Evolutionary conservation across 2,888 invertebrate species (phyloP).

Genomic region (Torymus texanus): DNA sequence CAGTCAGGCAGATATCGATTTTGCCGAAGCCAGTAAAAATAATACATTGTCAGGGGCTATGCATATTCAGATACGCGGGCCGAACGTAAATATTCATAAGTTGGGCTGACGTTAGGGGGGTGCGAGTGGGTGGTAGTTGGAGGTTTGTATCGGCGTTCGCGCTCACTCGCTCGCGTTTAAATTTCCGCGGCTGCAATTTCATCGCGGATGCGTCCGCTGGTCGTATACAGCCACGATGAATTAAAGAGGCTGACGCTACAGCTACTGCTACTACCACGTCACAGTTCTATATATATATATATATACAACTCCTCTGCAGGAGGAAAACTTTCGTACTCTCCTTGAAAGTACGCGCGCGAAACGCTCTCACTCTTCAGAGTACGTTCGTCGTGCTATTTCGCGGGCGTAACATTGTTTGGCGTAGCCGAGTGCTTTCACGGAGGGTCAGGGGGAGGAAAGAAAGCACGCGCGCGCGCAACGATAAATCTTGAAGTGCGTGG

Average conservation of each 20-base stretch:
- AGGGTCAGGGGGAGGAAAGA: conserved; percentile 13
- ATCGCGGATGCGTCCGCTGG: conserved; percentile 8
- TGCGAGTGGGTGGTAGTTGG: background rate
- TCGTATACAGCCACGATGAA: background rate
- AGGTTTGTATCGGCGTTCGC: conserved; percentile 12
- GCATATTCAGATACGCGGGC: conserved; percentile 64
- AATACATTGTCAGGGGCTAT: conserved; percentile 67
- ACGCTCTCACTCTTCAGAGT: background rate
- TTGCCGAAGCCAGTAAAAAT: conserved; percentile 68
- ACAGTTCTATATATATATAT: too few species aligned
- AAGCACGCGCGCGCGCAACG: conserved; percentile 10
- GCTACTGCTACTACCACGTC: too few species aligned
- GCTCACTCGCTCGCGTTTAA: too few species aligned
- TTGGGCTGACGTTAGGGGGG: conserved; percentile 41
- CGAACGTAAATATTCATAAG: conserved; percentile 73
- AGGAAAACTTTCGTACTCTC: conserved; percentile 16
- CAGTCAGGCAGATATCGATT: conserved; percentile 66
- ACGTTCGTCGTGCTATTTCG: conserved; percentile 8
- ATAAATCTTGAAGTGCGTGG: conserved; percentile 47
- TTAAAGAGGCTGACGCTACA: conserved; percentile 2
- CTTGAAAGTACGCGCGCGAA: conserved; percentile 25
- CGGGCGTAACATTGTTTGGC: conserved; percentile 31
- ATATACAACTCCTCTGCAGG: background rate
- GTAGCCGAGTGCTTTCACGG: conserved; percentile 12
- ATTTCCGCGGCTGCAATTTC: conserved; percentile 20